phyloP scores from a whole-genome alignment of 2,888 invertebrate genomes.

The Spilarctia lutea region DNA sequence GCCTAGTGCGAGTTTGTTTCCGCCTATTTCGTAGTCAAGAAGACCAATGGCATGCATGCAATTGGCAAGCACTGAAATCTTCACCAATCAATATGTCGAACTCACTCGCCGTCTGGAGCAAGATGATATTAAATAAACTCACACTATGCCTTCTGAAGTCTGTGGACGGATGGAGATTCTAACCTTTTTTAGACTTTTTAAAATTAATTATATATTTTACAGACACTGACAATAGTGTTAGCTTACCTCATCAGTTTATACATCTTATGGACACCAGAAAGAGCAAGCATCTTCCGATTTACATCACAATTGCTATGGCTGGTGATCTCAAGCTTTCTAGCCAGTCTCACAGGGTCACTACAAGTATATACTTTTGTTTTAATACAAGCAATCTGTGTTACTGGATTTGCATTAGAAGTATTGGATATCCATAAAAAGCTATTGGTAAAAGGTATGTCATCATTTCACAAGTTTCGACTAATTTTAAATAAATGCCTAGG shows the following conservation, averaged over 20 bases:
- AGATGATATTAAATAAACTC: too few species aligned
- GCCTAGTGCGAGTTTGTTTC: too few species aligned
- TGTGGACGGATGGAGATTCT: too few species aligned
- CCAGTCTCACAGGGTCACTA: conserved; percentile 91
- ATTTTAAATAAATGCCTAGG: not conserved
- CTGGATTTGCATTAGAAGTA: conserved; percentile 89
- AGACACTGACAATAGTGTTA: conserved; percentile 89
- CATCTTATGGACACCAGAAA: conserved; percentile 91
- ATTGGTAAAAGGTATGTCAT: conserved; percentile 73
- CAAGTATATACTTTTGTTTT: conserved; percentile 91
- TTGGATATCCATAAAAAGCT: conserved; percentile 84
- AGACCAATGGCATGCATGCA: too few species aligned
- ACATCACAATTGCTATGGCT: conserved; percentile 92
- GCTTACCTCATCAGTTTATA: conserved; percentile 91
- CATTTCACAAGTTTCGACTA: not conserved
- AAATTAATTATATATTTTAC: conserved; percentile 59
- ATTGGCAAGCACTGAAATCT: too few species aligned
- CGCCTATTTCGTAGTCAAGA: too few species aligned
- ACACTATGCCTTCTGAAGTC: too few species aligned
- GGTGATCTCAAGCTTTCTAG: conserved; percentile 90
- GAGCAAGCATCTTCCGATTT: conserved; percentile 88
- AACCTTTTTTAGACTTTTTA: not conserved
- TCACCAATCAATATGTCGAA: too few species aligned
- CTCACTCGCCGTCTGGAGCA: too few species aligned
- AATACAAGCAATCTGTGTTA: conserved; percentile 88